Conservation (phyloP, 2,113 vertebrate species). For the Cairina moschata region DNA sequence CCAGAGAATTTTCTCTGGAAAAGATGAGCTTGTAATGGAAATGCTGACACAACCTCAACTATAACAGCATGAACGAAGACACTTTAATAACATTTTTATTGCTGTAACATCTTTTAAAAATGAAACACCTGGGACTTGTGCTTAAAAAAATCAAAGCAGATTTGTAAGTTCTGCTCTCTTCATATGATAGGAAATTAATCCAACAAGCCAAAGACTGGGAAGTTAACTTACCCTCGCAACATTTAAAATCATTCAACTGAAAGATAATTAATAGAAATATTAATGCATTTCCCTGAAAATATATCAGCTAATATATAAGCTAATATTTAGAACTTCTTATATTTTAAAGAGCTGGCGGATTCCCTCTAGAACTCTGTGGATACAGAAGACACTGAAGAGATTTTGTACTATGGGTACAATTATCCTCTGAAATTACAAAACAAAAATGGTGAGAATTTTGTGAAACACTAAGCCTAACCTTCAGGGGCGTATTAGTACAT, state of each 20-base stretch:
- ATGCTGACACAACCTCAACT: constrained; percentile 62
- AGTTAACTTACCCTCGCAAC: not conserved
- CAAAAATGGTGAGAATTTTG: not conserved
- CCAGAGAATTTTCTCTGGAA: constrained; percentile 55
- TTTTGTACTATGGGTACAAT: not conserved
- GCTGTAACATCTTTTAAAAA: constrained; percentile 69
- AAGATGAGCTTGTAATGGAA: constrained; percentile 68
- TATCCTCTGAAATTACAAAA: not conserved
- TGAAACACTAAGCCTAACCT: not conserved
- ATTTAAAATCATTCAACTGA: not conserved
- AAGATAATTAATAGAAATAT: not conserved
- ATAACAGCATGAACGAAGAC: constrained; percentile 57
- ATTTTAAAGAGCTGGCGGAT: not conserved
- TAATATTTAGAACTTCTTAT: not conserved
- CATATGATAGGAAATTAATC: not conserved
- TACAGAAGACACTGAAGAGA: not conserved
- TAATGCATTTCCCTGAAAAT: not conserved
- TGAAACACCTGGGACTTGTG: constrained; percentile 58
- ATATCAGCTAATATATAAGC: not conserved
- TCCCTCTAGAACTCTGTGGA: not conserved
- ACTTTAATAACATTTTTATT: constrained; percentile 73
- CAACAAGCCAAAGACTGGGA: not conserved
- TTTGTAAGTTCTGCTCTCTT: not conserved
- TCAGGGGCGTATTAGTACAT: not conserved
- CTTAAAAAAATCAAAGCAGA: constrained; percentile 21